Percentiles rank a stretch among this genome's conserved stretches.
These are phyloP conservation scores for Drosophila eugracilis DNA, from an alignment of 1,140 invertebrate genomes.

Conservation along the genomic window DNA sequence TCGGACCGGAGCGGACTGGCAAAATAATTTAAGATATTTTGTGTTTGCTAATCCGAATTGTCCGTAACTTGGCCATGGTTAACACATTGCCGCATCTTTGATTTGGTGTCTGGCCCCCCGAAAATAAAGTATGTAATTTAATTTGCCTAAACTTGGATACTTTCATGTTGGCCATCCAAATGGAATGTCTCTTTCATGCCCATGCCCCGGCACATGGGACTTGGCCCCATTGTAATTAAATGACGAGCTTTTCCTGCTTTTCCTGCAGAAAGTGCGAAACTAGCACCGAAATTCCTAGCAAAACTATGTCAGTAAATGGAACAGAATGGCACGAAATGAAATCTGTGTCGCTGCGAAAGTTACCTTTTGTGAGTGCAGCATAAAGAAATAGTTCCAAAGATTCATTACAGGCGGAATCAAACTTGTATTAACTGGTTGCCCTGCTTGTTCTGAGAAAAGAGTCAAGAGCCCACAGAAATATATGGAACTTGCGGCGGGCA, in stretches of 20 bases:
- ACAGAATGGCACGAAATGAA: constrained; percentile 31
- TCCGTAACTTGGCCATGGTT: constrained; percentile 60
- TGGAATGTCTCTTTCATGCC: constrained; percentile 61
- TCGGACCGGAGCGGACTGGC: constrained; percentile 42
- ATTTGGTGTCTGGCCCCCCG: constrained; percentile 54
- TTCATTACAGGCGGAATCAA: constrained; percentile 54
- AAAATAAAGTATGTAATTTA: constrained; percentile 78
- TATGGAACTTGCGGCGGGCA: constrained; percentile 17
- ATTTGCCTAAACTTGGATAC: constrained; percentile 76
- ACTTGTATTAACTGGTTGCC: constrained; percentile 38
- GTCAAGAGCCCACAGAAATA: constrained; percentile 11
- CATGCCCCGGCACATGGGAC: too few relatives aligned
- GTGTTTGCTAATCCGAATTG: constrained; percentile 80
- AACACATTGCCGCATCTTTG: constrained; percentile 76
- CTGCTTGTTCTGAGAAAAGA: not conserved
- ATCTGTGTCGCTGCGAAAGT: constrained; percentile 47
- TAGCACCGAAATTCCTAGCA: constrained; percentile 30
- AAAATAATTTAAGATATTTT: constrained; percentile 83
- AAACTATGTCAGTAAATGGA: constrained; percentile 40
- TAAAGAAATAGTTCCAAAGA: constrained; percentile 50
- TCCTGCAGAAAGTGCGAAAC: constrained; percentile 35
- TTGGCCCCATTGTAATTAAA: constrained; percentile 57
- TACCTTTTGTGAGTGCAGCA: constrained; percentile 40
- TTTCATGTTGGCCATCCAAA: constrained; percentile 50
- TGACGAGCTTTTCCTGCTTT: constrained; percentile 49